These are phyloP conservation scores for Heliconius ethilla DNA, from an alignment of 2,888 invertebrate genomes.

Conservation along the genomic window DNA sequence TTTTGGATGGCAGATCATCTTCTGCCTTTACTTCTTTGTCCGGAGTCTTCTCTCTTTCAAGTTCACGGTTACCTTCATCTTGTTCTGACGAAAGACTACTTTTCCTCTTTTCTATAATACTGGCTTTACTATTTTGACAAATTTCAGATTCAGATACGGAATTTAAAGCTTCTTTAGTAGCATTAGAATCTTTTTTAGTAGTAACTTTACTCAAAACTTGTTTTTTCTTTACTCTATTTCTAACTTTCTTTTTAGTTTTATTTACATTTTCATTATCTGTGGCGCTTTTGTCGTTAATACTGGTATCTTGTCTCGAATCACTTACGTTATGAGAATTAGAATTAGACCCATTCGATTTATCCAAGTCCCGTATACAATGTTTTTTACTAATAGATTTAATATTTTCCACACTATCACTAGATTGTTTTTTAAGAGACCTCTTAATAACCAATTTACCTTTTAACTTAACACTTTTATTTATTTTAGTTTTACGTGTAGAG, in stretches of 20 bases:
- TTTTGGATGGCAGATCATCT: constrained; percentile 71
- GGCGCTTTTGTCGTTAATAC: constrained; percentile 64
- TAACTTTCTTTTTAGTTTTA: constrained; percentile 67
- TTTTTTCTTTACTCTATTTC: constrained; percentile 70
- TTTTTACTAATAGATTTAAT: constrained; percentile 71
- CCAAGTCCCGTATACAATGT: constrained; percentile 68
- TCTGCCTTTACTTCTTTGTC: constrained; percentile 65
- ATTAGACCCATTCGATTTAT: constrained; percentile 64
- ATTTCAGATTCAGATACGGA: constrained; percentile 64
- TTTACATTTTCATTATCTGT: constrained; percentile 62
- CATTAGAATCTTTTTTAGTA: constrained; percentile 54
- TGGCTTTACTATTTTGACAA: constrained; percentile 70
- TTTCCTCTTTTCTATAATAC: constrained; percentile 73
- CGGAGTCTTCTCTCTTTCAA: constrained; percentile 62
- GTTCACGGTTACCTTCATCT: constrained; percentile 61
- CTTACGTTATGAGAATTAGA: constrained; percentile 56
- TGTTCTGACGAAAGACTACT: constrained; percentile 76
- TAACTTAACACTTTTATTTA: constrained; percentile 63
- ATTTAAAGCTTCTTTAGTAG: constrained; percentile 59
- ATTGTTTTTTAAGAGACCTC: constrained; percentile 70
- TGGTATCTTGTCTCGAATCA: constrained; percentile 60
- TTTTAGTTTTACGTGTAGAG: constrained; percentile 61
- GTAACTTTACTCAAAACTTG: constrained; percentile 54
- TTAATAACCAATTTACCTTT: constrained; percentile 65
- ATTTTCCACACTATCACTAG: constrained; percentile 65